Conservation (phyloP, 2,113 vertebrate species). For the Tragulus kanchil region DNA sequence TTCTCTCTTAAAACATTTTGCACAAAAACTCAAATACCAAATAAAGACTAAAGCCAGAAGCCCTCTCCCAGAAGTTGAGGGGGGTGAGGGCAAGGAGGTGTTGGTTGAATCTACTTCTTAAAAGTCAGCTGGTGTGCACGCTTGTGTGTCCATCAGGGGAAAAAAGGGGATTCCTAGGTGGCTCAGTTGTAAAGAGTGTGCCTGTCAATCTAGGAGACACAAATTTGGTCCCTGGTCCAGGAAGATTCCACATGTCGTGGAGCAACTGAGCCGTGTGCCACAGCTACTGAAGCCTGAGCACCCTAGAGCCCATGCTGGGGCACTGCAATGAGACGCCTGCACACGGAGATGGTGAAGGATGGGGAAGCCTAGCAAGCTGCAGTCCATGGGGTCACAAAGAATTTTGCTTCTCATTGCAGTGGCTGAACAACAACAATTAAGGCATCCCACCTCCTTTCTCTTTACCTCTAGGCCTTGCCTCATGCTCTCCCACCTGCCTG, state of each 20-base stretch:
- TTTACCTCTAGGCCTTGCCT: not conserved
- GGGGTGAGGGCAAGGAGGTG: not conserved
- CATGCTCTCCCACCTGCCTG: not conserved
- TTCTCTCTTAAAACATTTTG: slow-evolving; percentile 1
- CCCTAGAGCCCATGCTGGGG: not conserved
- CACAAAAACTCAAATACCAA: not conserved
- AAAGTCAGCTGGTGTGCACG: not conserved
- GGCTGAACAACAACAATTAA: not conserved
- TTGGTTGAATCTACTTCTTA: not conserved
- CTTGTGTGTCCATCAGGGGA: not conserved
- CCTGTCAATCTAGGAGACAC: not conserved
- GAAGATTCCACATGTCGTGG: not conserved
- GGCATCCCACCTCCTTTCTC: not conserved
- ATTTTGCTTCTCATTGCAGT: not conserved
- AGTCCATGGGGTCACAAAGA: not conserved
- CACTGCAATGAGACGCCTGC: not conserved
- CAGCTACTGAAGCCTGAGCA: not conserved
- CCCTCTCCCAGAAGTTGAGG: not conserved
- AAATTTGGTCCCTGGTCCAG: not conserved
- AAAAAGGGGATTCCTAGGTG: not conserved
- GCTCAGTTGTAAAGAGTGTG: not conserved
- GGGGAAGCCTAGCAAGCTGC: not conserved
- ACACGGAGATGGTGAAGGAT: not conserved
- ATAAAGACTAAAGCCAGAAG: not conserved
- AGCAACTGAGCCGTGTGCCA: not conserved